Evolutionary conservation across 2,888 invertebrate genomes (phyloP).

Genomic region (Himalopsyche tibetana): DNA sequence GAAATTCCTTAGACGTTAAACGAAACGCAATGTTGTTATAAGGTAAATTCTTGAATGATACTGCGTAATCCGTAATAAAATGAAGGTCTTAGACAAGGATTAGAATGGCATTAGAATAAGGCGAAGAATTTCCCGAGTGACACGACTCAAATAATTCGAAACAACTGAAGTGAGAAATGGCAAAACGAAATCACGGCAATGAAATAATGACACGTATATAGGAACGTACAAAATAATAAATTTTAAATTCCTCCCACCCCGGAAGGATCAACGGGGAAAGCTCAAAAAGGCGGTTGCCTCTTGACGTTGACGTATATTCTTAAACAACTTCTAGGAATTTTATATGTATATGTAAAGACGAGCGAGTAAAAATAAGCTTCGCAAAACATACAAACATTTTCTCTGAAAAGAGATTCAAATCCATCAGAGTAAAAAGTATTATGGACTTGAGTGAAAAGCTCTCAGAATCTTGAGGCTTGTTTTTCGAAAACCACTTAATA

Average conservation of each 20-base stretch:
- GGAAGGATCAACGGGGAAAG: conserved; percentile 9
- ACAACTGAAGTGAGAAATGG: conserved; percentile 16
- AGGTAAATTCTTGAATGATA: background rate
- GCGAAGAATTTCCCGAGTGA: background rate
- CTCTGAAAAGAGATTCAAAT: conserved; percentile 13
- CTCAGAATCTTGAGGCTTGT: background rate
- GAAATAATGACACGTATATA: conserved; percentile 16
- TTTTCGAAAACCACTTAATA: background rate
- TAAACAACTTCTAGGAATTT: conserved; percentile 3
- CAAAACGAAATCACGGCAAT: background rate
- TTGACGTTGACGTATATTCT: conserved; percentile 10
- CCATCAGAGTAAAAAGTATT: conserved; percentile 20
- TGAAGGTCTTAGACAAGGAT: background rate
- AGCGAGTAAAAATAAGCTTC: background rate
- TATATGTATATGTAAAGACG: no score
- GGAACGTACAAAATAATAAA: conserved; percentile 15
- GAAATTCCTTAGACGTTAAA: background rate
- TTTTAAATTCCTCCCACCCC: background rate
- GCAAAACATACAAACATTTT: background rate
- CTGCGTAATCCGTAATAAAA: conserved; percentile 10
- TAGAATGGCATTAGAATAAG: conserved; percentile 24
- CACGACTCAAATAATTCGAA: conserved; percentile 22
- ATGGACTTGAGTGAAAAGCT: conserved; percentile 22
- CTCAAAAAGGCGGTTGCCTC: conserved; percentile 1
- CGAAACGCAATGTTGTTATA: background rate